These are phyloP conservation scores for Scomber japonicus DNA, from an alignment of 2,113 vertebrate genomes.

Conservation along the genomic window DNA sequence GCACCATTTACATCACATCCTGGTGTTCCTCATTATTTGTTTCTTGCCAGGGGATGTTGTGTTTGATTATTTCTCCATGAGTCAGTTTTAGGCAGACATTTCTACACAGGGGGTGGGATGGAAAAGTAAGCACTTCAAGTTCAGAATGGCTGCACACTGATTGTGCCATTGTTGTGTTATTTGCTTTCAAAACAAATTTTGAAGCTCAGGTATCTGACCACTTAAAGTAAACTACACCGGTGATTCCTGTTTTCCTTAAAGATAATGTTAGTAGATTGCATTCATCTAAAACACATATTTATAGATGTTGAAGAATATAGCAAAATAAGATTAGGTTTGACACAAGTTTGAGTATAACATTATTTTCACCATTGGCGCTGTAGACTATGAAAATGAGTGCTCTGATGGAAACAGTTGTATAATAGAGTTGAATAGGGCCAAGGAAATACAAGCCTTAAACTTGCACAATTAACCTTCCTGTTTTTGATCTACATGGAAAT, in stretches of 20 bases:
- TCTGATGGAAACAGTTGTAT: too few species aligned
- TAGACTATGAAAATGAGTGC: too few species aligned
- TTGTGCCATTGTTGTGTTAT: constrained; percentile 25
- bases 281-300: background rate
- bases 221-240: constrained; percentile 27
- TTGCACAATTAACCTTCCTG: background rate
- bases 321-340: too few species aligned
- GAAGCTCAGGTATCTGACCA: constrained; percentile 36
- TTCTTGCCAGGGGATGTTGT: constrained; percentile 29
- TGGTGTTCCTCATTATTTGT: constrained; percentile 32
- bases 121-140: constrained; percentile 46
- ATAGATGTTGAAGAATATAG: background rate
- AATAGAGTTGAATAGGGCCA: too few species aligned
- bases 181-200: constrained; percentile 44
- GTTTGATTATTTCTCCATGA: constrained; percentile 25
- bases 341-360: too few species aligned
- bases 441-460: background rate
- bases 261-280: background rate
- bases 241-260: background rate
- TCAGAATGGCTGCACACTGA: constrained; percentile 14
- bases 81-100: constrained; percentile 25
- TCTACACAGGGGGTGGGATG: constrained; percentile 28
- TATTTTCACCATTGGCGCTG: too few species aligned
- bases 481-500: background rate
- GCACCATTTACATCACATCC: constrained; percentile 31